Evolutionary conservation across 1,140 invertebrate genomes (phyloP).

Genomic region (Musca vetustissima): DNA sequence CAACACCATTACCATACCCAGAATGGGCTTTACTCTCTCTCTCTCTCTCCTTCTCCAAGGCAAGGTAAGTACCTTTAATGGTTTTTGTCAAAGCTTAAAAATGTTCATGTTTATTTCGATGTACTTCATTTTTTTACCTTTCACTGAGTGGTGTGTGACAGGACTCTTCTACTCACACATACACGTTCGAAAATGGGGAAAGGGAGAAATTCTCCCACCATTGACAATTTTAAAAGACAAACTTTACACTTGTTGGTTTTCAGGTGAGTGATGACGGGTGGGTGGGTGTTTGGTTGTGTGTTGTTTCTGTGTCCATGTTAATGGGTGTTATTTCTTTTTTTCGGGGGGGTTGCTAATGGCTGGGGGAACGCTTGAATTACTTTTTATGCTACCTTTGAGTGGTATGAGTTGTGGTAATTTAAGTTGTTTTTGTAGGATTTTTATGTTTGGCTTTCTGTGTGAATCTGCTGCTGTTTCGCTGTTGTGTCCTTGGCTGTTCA

Average conservation of each 20-base stretch:
- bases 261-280: not conserved
- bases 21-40: no score
- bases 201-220: not conserved
- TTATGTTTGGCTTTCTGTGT: not conserved
- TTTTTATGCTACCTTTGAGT: not conserved
- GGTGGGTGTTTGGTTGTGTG: no score
- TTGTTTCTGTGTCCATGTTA: no score
- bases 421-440: not conserved
- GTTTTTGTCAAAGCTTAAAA: constrained; percentile 25
- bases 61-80: constrained; percentile 11
- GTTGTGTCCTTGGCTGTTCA: not conserved
- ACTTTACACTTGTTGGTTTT: not conserved
- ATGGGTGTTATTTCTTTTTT: not conserved
- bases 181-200: not conserved
- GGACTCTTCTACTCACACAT: not conserved
- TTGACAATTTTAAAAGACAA: no score
- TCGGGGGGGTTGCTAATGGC: not conserved
- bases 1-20: not conserved
- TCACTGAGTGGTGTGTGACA: constrained; percentile 2
- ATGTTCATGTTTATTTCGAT: constrained; percentile 14
- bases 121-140: constrained; percentile 9
- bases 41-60: no score
- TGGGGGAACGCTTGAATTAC: not conserved
- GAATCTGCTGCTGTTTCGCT: not conserved
- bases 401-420: constrained; percentile 1